Percentiles rank a stretch among this genome's conserved stretches.
Conservation (phyloP, 2,113 vertebrate genomes). For the Anseranas semipalmata region DNA sequence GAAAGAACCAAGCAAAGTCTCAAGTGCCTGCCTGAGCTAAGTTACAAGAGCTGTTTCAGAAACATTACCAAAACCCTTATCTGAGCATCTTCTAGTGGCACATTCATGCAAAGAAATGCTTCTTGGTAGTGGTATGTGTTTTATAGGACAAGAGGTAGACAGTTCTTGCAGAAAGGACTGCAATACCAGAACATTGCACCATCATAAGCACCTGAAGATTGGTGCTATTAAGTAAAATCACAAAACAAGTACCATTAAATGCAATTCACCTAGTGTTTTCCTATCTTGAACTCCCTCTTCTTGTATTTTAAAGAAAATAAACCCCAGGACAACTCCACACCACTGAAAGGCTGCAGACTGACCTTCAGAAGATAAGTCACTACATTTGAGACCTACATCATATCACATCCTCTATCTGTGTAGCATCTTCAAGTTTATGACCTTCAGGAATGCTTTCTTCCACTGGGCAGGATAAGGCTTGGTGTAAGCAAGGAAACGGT, state of each 20-base stretch:
- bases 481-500: background rate
- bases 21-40: background rate
- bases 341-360: background rate
- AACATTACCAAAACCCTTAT: background rate
- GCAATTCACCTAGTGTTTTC: background rate
- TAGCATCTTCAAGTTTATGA: background rate
- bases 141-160: background rate
- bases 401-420: background rate
- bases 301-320: background rate
- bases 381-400: background rate
- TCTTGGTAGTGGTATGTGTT: background rate
- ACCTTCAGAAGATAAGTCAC: background rate
- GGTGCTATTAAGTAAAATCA: background rate
- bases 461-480: background rate
- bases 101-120: background rate
- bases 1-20: background rate
- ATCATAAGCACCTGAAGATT: background rate
- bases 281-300: background rate
- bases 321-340: background rate
- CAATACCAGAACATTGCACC: background rate
- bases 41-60: background rate
- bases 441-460: background rate
- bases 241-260: background rate
- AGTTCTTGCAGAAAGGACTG: background rate
- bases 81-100: background rate